Evolutionary conservation across 2,797 vertebrate genomes (phyloP), one percentile per base, ranked within the genome.

Genomic region (Gymnodraco acuticeps): DNA sequence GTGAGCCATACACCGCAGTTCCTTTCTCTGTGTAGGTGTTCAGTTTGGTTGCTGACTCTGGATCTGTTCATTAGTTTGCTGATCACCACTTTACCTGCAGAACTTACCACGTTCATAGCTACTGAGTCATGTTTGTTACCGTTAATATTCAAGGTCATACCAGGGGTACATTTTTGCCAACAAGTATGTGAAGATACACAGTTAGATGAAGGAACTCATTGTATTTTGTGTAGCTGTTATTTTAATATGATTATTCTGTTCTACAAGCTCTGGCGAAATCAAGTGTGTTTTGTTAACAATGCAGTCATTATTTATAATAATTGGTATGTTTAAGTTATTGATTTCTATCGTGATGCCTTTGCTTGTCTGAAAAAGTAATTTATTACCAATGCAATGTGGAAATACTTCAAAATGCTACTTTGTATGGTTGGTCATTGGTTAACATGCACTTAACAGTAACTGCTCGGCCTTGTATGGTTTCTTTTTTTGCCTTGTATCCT

Each of bases 251-350:
- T 82, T 74, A 65, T 88, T 84, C 61, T 73, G 85, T 88, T 82
- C 27, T 73, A 53, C 67, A 60, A 82, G 62, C 81, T 89, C 63
- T 79, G 83, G 68, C 63, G 7, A 80, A 38, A 59, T 80, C 41
- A 69, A 64, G 47, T 81, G 78, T 89, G 70, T 88, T 91, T 82
- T 62, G 74, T 89, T 86, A 82, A 86, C 64, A 64, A 80, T 86
- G 83, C 72, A 77, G 80, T 90, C 59, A 80, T 87, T 93, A 89
- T 92, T 93, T 93, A 89, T 90, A 56, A 63, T 81, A 78, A 89
- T 88, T 85, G 58, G 78, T 89, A 73, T 90, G 81, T 88, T 85
- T 93, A 93, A 93, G 76, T 94, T 93, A 93, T 93, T 89, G 61
- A 89, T 85, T 91, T 88, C 59, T 74, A 17, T 90, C 9, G 60